These are phyloP conservation scores for Muschampia plurimacula DNA, from an alignment of 2,888 invertebrate species.

Conservation along the genomic window DNA sequence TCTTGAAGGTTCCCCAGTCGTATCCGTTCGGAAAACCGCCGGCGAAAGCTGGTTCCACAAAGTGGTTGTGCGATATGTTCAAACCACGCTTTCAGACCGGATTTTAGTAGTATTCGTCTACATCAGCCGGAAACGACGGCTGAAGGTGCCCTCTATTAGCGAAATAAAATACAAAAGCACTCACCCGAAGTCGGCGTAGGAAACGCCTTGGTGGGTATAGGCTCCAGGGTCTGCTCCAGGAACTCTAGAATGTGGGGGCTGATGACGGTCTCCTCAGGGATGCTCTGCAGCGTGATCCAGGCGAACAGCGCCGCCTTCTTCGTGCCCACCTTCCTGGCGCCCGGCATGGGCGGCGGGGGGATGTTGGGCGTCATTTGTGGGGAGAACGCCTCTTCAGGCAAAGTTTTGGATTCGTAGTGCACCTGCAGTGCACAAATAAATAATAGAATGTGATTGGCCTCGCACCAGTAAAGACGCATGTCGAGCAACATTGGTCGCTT, in stretches of 20 bases:
- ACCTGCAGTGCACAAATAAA: constrained; percentile 72
- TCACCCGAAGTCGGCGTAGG: constrained; percentile 70
- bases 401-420: constrained; percentile 92
- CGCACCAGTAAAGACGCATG: no score
- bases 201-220: constrained; percentile 91
- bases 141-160: no score
- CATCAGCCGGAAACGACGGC: no score
- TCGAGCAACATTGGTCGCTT: no score
- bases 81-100: no score
- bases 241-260: constrained; percentile 99
- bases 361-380: constrained; percentile 58
- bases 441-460: no score
- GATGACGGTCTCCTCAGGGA: constrained; percentile 98
- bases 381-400: constrained; percentile 86
- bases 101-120: no score
- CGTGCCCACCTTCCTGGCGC: constrained; percentile 85
- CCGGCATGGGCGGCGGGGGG: constrained; percentile 39
- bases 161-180: constrained; percentile 15
- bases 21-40: no score
- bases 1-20: no score
- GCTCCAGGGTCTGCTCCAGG: constrained; percentile 98
- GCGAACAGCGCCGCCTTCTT: constrained; percentile 97
- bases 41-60: no score
- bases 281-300: constrained; percentile 98
- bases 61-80: no score